phyloP scores from a whole-genome alignment of 2,113 vertebrate genomes.

The Motacilla alba region DNA sequence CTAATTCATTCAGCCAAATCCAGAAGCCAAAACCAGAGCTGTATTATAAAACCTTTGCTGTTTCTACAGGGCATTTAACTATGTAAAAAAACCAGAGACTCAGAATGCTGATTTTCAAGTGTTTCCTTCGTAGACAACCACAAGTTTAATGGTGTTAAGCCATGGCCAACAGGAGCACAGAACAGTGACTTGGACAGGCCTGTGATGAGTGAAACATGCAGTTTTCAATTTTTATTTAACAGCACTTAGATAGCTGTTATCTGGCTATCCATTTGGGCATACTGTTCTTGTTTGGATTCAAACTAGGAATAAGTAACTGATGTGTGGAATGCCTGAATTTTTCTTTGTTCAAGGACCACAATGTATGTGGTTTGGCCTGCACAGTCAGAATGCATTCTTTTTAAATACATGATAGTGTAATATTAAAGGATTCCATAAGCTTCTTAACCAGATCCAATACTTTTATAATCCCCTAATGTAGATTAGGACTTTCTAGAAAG shows the following conservation, averaged over 20 bases:
- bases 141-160: neutral
- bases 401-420: neutral
- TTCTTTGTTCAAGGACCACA: neutral
- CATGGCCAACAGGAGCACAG: neutral
- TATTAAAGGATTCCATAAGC: neutral
- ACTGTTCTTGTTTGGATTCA: neutral
- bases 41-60: neutral
- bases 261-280: neutral
- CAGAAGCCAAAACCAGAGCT: conserved; percentile 26
- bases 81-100: neutral
- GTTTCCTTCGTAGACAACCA: neutral
- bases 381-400: neutral
- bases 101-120: neutral
- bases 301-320: neutral
- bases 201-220: neutral
- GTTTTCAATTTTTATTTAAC: neutral
- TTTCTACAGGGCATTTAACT: neutral
- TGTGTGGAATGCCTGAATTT: neutral
- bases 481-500: neutral
- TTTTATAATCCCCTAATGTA: neutral
- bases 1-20: conserved; percentile 58
- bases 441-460: neutral
- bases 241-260: neutral
- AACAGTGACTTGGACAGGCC: neutral
- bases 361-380: neutral